phyloP scores from a whole-genome alignment of 2,888 invertebrate genomes.

The Conchocele bisecta region DNA sequence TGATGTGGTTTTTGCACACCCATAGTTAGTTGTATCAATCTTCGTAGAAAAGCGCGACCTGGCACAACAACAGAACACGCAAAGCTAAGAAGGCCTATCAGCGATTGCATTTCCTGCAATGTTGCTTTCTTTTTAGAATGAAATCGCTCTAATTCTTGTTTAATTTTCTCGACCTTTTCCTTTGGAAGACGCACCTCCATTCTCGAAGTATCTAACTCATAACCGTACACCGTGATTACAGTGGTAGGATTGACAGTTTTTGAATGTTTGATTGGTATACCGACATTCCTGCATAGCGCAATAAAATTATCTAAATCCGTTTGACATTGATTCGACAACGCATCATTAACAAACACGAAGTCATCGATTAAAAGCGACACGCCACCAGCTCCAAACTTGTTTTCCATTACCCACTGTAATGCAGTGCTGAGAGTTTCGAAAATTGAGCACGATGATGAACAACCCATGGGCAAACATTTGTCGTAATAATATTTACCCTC shows the following conservation, averaged over 20 bases:
- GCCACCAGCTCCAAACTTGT: not conserved
- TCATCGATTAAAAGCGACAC: slow-evolving; percentile 26
- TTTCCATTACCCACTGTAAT: slow-evolving; percentile 13
- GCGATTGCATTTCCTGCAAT: slow-evolving; percentile 32
- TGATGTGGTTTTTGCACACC: slow-evolving; percentile 21
- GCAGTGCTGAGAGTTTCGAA: slow-evolving; percentile 30
- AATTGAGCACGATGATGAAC: slow-evolving; percentile 12
- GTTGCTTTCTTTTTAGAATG: slow-evolving; percentile 15
- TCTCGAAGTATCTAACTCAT: slow-evolving; percentile 22
- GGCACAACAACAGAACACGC: slow-evolving; percentile 33
- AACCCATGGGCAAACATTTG: slow-evolving; percentile 25
- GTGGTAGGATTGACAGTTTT: slow-evolving; percentile 20
- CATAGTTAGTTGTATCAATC: slow-evolving; percentile 38
- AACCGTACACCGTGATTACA: slow-evolving; percentile 18
- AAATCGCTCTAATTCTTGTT: not conserved
- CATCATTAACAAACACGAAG: slow-evolving; percentile 10
- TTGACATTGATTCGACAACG: not conserved
- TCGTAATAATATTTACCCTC: slow-evolving; percentile 25
- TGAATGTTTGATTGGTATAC: slow-evolving; percentile 27
- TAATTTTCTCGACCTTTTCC: slow-evolving; percentile 26
- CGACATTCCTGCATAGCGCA: slow-evolving; percentile 2
- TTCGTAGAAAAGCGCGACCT: slow-evolving; percentile 27
- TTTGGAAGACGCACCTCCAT: slow-evolving; percentile 27
- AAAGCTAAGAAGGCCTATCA: slow-evolving; percentile 39
- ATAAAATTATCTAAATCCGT: not conserved